phyloP scores from a whole-genome alignment of 2,113 vertebrate species.

The Cnemophilus loriae region DNA sequence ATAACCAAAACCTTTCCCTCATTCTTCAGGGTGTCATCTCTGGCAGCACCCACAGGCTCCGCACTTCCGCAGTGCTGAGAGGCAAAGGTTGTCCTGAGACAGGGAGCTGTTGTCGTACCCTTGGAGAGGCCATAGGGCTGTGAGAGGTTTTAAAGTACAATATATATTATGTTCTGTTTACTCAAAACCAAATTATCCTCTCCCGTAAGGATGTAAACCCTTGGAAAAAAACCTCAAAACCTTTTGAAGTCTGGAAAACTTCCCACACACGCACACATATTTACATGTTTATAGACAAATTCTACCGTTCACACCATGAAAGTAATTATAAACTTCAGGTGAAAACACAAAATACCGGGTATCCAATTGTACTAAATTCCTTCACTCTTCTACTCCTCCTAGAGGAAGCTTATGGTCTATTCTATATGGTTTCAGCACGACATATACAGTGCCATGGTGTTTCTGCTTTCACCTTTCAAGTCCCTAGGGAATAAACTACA shows the following conservation, averaged over 20 bases:
- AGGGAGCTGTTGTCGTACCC: accelerated
- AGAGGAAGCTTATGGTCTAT: background rate
- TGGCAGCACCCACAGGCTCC: background rate
- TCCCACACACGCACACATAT: background rate
- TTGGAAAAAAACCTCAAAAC: accelerated
- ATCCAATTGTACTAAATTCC: background rate
- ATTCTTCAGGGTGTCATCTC: background rate
- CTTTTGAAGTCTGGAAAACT: background rate
- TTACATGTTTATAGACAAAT: background rate
- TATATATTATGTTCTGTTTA: background rate
- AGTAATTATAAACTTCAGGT: background rate
- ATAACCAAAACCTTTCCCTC: background rate
- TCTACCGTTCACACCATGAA: background rate
- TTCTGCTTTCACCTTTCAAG: background rate
- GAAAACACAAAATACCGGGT: background rate
- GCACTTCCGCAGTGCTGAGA: background rate
- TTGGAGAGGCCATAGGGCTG: background rate
- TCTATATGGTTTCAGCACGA: background rate
- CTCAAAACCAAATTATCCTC: background rate
- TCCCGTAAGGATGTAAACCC: background rate
- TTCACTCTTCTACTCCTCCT: background rate
- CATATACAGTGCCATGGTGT: too few relatives aligned
- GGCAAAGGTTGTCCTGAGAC: background rate
- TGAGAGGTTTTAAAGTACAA: background rate
- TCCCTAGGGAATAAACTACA: background rate